phyloP scores from a whole-genome alignment of 2,113 vertebrate genomes.

The Dissostichus mawsoni region DNA sequence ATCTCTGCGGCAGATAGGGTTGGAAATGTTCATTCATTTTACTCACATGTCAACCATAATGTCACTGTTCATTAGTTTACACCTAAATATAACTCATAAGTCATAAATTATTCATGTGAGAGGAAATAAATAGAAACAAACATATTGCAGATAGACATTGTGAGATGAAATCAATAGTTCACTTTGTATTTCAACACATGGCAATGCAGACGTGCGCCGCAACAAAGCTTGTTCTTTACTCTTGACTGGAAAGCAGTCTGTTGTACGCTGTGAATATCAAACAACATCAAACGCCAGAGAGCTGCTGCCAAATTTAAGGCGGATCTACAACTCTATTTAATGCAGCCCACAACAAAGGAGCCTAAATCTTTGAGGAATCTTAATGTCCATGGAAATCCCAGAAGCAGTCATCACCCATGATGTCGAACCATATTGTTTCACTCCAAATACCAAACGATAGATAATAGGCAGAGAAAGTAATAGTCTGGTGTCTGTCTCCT shows the following conservation, averaged over 20 bases:
- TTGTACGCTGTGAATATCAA: slow-evolving; percentile 42
- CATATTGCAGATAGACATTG: slow-evolving; percentile 42
- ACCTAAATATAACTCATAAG: slow-evolving; percentile 42
- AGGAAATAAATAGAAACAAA: slow-evolving; percentile 56
- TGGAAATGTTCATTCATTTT: slow-evolving; percentile 70
- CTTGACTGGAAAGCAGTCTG: slow-evolving; percentile 21
- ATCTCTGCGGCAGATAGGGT: slow-evolving; percentile 79
- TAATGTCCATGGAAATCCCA: slow-evolving; percentile 23
- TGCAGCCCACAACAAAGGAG: slow-evolving; percentile 48
- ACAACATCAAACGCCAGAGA: slow-evolving; percentile 15
- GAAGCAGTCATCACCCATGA: background rate
- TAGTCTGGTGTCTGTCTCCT: background rate
- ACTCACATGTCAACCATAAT: slow-evolving; percentile 61
- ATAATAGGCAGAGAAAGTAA: slow-evolving; percentile 5
- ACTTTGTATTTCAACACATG: slow-evolving; percentile 37
- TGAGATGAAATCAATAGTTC: slow-evolving; percentile 21
- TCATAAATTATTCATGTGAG: slow-evolving; percentile 52
- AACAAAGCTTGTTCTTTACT: slow-evolving; percentile 29
- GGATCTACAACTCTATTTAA: slow-evolving; percentile 20
- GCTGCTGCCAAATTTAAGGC: slow-evolving; percentile 38
- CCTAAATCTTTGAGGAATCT: slow-evolving; percentile 16
- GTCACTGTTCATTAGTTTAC: slow-evolving; percentile 64
- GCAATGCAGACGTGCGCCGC: slow-evolving; percentile 15
- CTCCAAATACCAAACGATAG: background rate
- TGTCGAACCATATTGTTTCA: background rate